phyloP scores from a whole-genome alignment of 2,888 invertebrate species.

The Chelonus formosanus region DNA sequence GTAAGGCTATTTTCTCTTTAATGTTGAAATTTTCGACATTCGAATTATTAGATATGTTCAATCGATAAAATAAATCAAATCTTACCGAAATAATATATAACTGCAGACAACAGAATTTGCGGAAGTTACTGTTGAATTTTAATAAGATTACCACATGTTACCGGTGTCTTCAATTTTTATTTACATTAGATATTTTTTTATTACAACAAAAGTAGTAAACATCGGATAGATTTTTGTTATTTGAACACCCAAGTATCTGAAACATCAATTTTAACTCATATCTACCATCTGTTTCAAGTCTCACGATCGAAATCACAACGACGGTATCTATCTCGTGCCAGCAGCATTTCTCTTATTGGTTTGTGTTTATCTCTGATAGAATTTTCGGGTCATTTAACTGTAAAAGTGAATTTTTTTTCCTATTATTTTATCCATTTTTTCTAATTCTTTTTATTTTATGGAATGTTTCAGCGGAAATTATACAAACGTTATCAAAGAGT shows the following conservation, averaged over 20 bases:
- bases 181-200: too few relatives aligned
- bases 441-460: too few relatives aligned
- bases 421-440: too few relatives aligned
- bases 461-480: too few relatives aligned
- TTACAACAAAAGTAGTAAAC: not conserved
- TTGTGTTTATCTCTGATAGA: not conserved
- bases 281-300: conserved; percentile 19
- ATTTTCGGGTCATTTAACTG: not conserved
- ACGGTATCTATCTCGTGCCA: not conserved
- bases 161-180: too few relatives aligned
- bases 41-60: not conserved
- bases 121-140: too few relatives aligned
- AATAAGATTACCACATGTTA: too few relatives aligned
- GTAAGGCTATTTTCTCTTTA: not conserved
- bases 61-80: too few relatives aligned
- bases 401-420: too few relatives aligned
- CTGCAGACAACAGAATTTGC: too few relatives aligned
- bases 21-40: not conserved
- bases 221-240: conserved; percentile 2
- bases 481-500: too few relatives aligned
- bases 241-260: not conserved
- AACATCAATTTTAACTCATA: conserved; percentile 11
- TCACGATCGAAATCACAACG: conserved; percentile 11
- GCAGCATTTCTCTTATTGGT: conserved; percentile 10
- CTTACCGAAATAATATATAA: too few relatives aligned